Base-by-base conservation (phyloP, 1,140 invertebrate species). In the Bombyx mori region DNA sequence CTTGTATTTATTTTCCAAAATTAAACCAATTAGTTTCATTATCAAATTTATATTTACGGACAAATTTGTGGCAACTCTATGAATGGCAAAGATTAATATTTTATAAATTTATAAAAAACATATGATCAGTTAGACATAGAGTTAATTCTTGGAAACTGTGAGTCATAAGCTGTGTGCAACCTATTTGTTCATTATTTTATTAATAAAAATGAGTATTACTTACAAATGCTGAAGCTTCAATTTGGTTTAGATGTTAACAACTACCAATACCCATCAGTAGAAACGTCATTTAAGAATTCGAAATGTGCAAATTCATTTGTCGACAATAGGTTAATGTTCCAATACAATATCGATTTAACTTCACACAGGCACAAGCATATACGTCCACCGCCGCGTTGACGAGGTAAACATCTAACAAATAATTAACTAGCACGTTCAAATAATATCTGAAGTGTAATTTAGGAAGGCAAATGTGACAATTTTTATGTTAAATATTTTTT, bases 231-330 rank as follows among this genome's bases (percentile, higher is more conserved):
- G 42, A 22, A 8, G 48, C 12, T 43, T 18, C 54, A 12, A 45
- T 42, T 46, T 44, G 26, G 45, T 56, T 47, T 8, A 42, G n/a
- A 26, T 35, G 22, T 49, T 49, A 35, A 49, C 46, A 56, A 26
- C 54, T 50, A 56, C 22, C 9, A 56, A 48, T 42, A 49, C 47
- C 75, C 77, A 79, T 75, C 63, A 70, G 69, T 35, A 35, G 58
- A 61, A 57, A 62, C 56, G 61, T 56, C 62, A 68, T 58, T 72
- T 66, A 75, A 63, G 63, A 61, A 71, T 63, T 71, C 68, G 61
- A 70, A 76, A 68, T 75, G 76, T 74, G 78, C 73, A 74, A 69
- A 77, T 68, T 81, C 77, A 83, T 78, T 78, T 73, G 67, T 72
- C 69, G 66, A 77, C 65, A 76, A 70, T 71, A 68, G 69, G 68